Evolutionary conservation across 2,797 vertebrate genomes (phyloP).

Genomic region (Varecia variegata): DNA sequence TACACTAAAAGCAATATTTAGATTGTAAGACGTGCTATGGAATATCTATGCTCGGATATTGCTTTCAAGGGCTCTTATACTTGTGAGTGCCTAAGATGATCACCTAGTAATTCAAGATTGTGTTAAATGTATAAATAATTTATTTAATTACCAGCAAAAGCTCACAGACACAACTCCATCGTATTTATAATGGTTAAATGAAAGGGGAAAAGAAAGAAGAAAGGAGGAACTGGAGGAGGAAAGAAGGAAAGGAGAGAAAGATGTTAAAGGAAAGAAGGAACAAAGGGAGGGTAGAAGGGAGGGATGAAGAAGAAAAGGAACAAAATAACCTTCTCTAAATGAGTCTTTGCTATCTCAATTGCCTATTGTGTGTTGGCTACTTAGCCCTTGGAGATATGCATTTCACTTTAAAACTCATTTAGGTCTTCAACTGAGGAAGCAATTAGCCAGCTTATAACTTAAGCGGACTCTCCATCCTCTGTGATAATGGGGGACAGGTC

Average conservation of each 20-base stretch:
- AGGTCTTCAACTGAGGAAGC: slow-evolving; percentile 77
- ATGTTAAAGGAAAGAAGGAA: background rate
- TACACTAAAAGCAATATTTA: slow-evolving; percentile 92
- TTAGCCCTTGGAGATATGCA: slow-evolving; percentile 67
- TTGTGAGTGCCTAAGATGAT: slow-evolving; percentile 82
- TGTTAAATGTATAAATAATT: slow-evolving; percentile 86
- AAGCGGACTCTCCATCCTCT: slow-evolving; percentile 50
- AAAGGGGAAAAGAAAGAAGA: slow-evolving; percentile 17
- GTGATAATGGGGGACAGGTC: slow-evolving; percentile 28
- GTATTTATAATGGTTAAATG: slow-evolving; percentile 53
- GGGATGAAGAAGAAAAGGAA: rapidly evolving
- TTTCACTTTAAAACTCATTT: slow-evolving; percentile 80
- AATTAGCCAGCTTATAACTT: slow-evolving; percentile 80
- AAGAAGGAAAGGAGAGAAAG: background rate
- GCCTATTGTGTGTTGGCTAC: slow-evolving; percentile 50
- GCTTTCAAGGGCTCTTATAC: slow-evolving; percentile 84
- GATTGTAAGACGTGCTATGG: slow-evolving; percentile 87
- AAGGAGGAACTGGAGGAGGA: background rate
- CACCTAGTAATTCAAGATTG: slow-evolving; percentile 82
- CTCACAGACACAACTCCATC: slow-evolving; percentile 14
- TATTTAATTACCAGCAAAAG: slow-evolving; percentile 81
- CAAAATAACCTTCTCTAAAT: background rate
- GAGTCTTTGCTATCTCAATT: slow-evolving; percentile 25
- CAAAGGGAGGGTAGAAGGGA: no score
- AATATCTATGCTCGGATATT: slow-evolving; percentile 86